Conservation (phyloP, 2,888 invertebrate species). For the Ophonus ardosiacus region DNA sequence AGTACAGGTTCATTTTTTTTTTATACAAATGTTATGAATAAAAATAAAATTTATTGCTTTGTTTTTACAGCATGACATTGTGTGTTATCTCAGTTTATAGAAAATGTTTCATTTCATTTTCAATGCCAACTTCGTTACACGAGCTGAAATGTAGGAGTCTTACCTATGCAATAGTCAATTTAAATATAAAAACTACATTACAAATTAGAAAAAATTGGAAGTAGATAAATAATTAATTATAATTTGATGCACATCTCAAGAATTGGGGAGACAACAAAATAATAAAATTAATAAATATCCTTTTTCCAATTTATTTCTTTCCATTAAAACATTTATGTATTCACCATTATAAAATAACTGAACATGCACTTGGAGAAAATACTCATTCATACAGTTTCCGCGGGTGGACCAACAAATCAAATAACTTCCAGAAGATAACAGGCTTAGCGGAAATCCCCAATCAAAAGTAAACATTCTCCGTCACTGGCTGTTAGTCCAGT, state of each 20-base stretch:
- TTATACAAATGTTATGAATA: not conserved
- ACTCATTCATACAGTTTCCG: not conserved
- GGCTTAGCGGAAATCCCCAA: slow-evolving; percentile 45
- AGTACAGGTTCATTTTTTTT: no score
- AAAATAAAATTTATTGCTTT: not conserved
- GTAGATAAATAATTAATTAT: not conserved
- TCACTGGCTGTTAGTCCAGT: slow-evolving; percentile 3
- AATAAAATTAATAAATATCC: not conserved
- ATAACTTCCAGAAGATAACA: slow-evolving; percentile 42
- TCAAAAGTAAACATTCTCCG: slow-evolving; percentile 46
- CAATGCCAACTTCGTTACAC: no score
- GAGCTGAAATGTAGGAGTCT: not conserved
- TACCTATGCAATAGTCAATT: no score
- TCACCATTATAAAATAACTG: not conserved
- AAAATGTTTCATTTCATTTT: no score
- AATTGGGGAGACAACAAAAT: no score
- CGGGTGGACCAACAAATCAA: slow-evolving; percentile 10
- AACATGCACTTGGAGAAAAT: not conserved
- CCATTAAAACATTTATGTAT: no score
- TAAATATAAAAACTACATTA: not conserved
- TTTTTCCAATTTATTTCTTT: not conserved
- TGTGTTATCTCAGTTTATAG: not conserved
- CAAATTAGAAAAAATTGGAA: not conserved
- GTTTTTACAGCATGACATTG: not conserved
- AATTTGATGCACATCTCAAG: no score